Evolutionary conservation across 2,113 vertebrate genomes (phyloP).

Genomic region (Poeciliopsis retropinna): DNA sequence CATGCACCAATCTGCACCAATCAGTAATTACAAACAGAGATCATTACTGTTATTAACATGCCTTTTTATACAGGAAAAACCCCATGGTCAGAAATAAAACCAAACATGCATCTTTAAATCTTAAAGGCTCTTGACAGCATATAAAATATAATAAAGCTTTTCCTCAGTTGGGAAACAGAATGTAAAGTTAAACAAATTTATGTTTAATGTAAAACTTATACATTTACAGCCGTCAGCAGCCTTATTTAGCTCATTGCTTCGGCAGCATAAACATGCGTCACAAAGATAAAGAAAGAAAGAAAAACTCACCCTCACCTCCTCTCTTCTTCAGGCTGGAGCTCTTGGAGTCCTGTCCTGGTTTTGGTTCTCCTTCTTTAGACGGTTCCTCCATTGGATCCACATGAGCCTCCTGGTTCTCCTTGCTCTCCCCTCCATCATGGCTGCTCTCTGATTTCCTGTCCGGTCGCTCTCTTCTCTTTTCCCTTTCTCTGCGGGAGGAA

Average conservation of each 20-base stretch:
- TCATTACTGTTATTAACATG: slow-evolving; percentile 33
- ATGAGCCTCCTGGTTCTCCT: slow-evolving; percentile 86
- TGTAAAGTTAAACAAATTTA: not conserved
- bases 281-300: not conserved
- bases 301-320: slow-evolving; percentile 78
- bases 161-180: not conserved
- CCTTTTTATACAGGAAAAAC: not conserved
- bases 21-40: not conserved
- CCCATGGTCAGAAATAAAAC: not conserved
- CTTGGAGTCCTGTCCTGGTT: slow-evolving; percentile 81
- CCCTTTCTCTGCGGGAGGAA: slow-evolving; percentile 82
- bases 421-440: slow-evolving; percentile 84
- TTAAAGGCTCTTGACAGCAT: not conserved
- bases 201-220: not conserved
- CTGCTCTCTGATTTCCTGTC: slow-evolving; percentile 81
- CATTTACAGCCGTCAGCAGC: not conserved
- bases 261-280: not conserved
- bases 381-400: slow-evolving; percentile 64
- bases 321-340: slow-evolving; percentile 84
- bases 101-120: slow-evolving; percentile 3
- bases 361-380: slow-evolving; percentile 72
- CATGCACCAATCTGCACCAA: slow-evolving; percentile 40
- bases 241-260: not conserved
- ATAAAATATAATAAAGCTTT: not conserved
- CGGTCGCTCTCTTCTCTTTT: slow-evolving; percentile 71